These are phyloP conservation scores for Rhinichthys klamathensis DNA, from an alignment of 2,113 vertebrate genomes.

Conservation along the genomic window DNA sequence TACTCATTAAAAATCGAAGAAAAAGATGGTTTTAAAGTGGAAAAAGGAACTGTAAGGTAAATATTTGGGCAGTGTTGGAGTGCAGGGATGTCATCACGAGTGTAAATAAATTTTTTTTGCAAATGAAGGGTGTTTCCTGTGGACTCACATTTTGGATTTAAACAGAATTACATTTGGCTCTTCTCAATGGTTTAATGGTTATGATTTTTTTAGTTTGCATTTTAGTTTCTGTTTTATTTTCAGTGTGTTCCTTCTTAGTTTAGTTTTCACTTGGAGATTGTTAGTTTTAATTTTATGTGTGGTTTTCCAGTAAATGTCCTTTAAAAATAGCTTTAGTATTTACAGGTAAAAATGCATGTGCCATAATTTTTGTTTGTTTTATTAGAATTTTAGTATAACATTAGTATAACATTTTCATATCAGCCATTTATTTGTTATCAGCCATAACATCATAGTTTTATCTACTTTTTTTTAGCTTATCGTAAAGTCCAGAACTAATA, in stretches of 20 bases:
- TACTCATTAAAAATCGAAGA: not conserved
- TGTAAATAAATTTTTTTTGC: not conserved
- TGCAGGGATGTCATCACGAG: conserved; percentile 4
- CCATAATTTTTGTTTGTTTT: no score
- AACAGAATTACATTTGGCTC: not conserved
- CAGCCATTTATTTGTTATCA: not conserved
- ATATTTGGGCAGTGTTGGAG: not conserved
- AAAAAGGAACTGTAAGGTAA: not conserved
- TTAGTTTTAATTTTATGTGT: not conserved
- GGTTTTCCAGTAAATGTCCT: not conserved
- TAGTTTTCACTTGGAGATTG: not conserved
- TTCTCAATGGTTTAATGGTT: not conserved
- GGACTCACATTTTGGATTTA: not conserved
- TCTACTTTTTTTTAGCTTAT: not conserved
- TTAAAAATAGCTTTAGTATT: not conserved
- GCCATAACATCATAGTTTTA: not conserved
- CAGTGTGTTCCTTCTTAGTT: not conserved
- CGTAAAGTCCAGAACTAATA: not conserved
- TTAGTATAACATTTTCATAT: not conserved
- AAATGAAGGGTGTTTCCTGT: not conserved
- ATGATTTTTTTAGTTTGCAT: not conserved
- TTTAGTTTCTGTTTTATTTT: not conserved
- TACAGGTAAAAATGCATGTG: not conserved
- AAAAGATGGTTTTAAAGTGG: not conserved
- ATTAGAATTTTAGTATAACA: not conserved